These are phyloP conservation scores for Tipula vernalis DNA, from an alignment of 2,888 invertebrate genomes.

Conservation along the genomic window DNA sequence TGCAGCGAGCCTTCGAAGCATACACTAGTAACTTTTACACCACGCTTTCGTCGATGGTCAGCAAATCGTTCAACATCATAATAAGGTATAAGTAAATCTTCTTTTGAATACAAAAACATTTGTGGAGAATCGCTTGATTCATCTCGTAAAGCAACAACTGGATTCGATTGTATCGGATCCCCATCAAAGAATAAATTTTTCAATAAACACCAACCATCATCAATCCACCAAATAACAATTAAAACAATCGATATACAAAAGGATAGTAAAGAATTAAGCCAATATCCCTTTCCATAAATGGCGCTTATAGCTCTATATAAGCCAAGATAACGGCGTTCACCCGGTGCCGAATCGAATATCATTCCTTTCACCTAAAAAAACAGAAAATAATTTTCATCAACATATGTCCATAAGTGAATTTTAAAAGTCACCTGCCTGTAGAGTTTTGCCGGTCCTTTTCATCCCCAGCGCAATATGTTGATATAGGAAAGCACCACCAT, in stretches of 20 bases:
- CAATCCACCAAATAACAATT: constrained; percentile 46
- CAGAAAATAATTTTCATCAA: not conserved
- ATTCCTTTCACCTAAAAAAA: constrained; percentile 42
- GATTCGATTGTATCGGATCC: constrained; percentile 41
- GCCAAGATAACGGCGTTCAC: constrained; percentile 44
- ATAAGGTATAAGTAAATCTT: constrained; percentile 51
- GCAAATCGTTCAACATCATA: constrained; percentile 55
- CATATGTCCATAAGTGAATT: not conserved
- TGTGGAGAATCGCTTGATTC: constrained; percentile 52
- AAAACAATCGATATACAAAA: constrained; percentile 44
- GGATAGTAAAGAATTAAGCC: constrained; percentile 26
- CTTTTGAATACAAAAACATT: constrained; percentile 59
- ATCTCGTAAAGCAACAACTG: constrained; percentile 42
- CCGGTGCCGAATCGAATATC: constrained; percentile 61
- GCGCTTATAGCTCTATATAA: constrained; percentile 48
- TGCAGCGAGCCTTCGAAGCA: constrained; percentile 62
- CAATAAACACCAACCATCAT: constrained; percentile 35
- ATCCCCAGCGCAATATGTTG: constrained; percentile 51
- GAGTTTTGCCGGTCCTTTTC: constrained; percentile 36
- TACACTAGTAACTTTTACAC: constrained; percentile 46
- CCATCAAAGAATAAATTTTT: constrained; percentile 32
- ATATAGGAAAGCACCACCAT: constrained; percentile 61
- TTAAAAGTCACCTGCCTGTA: constrained; percentile 32
- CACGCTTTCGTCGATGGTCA: constrained; percentile 41
- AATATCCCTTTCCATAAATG: constrained; percentile 43